Base-by-base conservation (phyloP, 53 echinoderm and acorn worm genomes). In the Temnopleurus reevesii region DNA sequence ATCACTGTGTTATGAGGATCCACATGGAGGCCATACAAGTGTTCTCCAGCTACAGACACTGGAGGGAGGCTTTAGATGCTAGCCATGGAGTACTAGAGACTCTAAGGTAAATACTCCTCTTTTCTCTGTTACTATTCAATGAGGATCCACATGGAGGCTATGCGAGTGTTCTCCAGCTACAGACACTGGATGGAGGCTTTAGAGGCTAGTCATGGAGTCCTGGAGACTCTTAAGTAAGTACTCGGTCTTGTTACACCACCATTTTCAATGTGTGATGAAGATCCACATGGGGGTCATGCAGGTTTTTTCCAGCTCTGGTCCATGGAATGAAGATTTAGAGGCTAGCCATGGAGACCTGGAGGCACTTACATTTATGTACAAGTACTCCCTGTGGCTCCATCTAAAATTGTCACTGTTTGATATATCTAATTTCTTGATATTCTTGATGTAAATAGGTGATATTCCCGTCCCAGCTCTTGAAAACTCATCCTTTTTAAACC, bases 11-110 rank as follows among this genome's bases (percentile, higher is more conserved):
- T 6, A 25, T 87, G 46, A 45, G 66, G 30, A 18, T 49, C 46
- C 7, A 19, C 12, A 46, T 87, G 8, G 65, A 87, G 66, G 53
- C 71, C 47, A 87, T 87, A 66, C 30, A 51, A 34, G 51, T 35
- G 18, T 65, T 30, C 47, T 87, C 87, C 49, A 18, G 71, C 46
- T 64, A 64, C 5, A 66, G 29, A 3, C 31, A 64, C 8, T 87
- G 87, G 87, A 51, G 49, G 35, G 87, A 87, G 8, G 87, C 87
- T 0, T 21, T 87, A 12, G 65, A 64, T 1, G 87, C 51, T 4
- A 66, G 87, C 49, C 47, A 87, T 30, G 64, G 65, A 17, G 29
- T 87, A 5, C 66, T 87, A 27, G 87, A 87, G 1, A 35, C 18
- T 17, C 53, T 87, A 2, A 87, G 87, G 87, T 87, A 51, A 61